A percentile compares a stretch with the other conserved stretches of the same genome.
These are phyloP conservation scores for Eubasilissa regina DNA, from an alignment of 1,140 invertebrate species.

Conservation along the genomic window DNA sequence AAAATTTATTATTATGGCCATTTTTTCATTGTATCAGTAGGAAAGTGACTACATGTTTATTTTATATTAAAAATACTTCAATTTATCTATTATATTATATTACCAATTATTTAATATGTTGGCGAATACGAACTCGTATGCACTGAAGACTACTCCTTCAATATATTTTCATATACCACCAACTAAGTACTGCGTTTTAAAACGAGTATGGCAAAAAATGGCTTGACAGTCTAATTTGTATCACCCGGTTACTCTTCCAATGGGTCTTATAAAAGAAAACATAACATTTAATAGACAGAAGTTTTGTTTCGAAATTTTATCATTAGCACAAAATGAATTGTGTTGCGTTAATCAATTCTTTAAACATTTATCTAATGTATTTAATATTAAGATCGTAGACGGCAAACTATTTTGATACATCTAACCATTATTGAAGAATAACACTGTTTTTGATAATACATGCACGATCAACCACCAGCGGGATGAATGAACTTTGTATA, in stretches of 20 bases:
- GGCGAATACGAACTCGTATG: neutral
- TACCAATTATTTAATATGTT: neutral
- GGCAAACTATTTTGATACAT: too few species aligned
- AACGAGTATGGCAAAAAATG: constrained; percentile 43
- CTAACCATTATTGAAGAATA: too few species aligned
- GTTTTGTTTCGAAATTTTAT: too few species aligned
- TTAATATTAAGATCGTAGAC: too few species aligned
- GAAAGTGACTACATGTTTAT: constrained; percentile 26
- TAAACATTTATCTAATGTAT: too few species aligned
- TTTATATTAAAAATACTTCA: constrained; percentile 36
- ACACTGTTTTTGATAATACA: too few species aligned
- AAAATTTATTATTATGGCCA: constrained; percentile 34
- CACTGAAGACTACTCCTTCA: neutral
- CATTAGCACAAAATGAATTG: too few species aligned
- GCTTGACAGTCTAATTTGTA: constrained; percentile 37
- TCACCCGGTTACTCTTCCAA: neutral
- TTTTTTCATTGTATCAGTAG: constrained; percentile 35
- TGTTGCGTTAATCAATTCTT: too few species aligned
- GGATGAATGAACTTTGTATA: neutral
- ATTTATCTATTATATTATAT: constrained; percentile 19
- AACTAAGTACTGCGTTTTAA: constrained; percentile 29
- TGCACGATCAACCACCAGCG: neutral
- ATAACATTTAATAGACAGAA: too few species aligned
- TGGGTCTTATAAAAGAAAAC: too few species aligned
- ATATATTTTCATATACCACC: neutral